phyloP scores from a whole-genome alignment of 2,888 invertebrate genomes.

The Microctonus brassicae region DNA sequence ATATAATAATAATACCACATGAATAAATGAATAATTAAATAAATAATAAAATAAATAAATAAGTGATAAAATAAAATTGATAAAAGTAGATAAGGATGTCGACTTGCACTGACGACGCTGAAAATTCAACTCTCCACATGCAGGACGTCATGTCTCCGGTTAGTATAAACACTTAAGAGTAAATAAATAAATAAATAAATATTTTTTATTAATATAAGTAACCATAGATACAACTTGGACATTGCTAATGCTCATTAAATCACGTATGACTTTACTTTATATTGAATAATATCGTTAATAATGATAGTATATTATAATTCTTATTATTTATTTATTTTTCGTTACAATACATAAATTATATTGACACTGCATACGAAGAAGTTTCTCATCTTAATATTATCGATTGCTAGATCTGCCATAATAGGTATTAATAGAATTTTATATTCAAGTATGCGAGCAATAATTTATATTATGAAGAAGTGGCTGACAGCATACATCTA shows the following conservation, averaged over 20 bases:
- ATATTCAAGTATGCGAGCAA: constrained; percentile 35
- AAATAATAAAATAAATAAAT: constrained; percentile 13
- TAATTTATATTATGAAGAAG: constrained; percentile 60
- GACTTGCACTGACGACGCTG: constrained; percentile 67
- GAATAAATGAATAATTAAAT: no score
- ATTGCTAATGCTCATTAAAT: not conserved
- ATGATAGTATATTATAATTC: not conserved
- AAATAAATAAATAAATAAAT: not conserved
- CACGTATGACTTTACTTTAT: not conserved
- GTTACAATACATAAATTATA: not conserved
- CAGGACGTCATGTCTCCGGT: constrained; percentile 68
- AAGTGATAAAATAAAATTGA: not conserved
- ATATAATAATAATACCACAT: not conserved
- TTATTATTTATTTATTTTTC: not conserved
- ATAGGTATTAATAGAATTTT: constrained; percentile 44
- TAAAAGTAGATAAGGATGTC: constrained; percentile 55
- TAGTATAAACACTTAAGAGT: constrained; percentile 45
- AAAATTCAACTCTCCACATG: constrained; percentile 64
- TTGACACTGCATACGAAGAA: constrained; percentile 28
- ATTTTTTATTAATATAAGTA: not conserved
- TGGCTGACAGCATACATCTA: constrained; percentile 47
- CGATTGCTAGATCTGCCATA: constrained; percentile 53
- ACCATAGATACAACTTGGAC: not conserved
- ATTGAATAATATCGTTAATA: not conserved
- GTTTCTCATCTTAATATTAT: constrained; percentile 32